Conservation (phyloP, 2,113 vertebrate species). For the Cavia porcellus region DNA sequence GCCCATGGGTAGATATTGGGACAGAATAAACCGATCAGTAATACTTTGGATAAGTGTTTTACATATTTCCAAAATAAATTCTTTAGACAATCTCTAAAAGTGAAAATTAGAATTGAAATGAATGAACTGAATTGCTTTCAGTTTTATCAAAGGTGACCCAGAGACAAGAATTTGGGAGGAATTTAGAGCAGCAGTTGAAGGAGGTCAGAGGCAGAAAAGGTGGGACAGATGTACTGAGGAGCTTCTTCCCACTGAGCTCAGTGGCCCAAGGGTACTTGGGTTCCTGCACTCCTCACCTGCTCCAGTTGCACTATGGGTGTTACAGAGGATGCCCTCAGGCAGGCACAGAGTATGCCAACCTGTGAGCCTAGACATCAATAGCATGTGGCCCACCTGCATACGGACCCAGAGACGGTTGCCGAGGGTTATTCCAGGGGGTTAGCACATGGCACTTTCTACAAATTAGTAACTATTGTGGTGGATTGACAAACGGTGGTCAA, state of each 20-base stretch:
- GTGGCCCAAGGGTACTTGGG: neutral
- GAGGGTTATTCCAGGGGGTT: neutral
- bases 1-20: neutral
- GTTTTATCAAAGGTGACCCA: neutral
- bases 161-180: neutral
- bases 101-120: constrained; percentile 7
- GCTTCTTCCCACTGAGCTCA: neutral
- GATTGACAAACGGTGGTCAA: neutral
- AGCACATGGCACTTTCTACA: neutral
- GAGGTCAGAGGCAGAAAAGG: neutral
- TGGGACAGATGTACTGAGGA: neutral
- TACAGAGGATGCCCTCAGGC: neutral
- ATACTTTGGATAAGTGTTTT: neutral
- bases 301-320: neutral
- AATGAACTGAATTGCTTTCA: neutral
- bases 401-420: neutral
- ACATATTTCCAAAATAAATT: neutral
- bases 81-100: neutral
- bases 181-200: neutral
- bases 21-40: neutral
- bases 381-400: neutral
- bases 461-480: neutral
- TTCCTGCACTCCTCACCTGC: neutral
- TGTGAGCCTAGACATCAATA: too few relatives aligned
- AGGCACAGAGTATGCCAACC: neutral